These are phyloP conservation scores for Cyphomyrus plagiostoma DNA, from an alignment of 2,113 vertebrate genomes.

Conservation along the genomic window DNA sequence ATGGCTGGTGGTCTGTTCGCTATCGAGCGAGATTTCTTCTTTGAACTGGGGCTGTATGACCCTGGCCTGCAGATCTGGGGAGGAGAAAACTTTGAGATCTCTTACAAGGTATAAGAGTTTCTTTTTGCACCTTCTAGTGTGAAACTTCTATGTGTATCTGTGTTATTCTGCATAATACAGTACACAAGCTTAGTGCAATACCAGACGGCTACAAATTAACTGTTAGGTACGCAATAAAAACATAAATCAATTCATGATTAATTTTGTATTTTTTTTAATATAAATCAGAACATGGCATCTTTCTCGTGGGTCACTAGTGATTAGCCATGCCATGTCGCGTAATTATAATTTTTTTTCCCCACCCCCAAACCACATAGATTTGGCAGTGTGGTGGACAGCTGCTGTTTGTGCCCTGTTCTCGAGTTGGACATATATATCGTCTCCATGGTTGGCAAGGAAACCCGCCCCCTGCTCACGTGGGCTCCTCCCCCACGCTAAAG, in stretches of 20 bases:
- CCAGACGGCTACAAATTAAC: not conserved
- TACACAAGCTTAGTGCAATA: not conserved
- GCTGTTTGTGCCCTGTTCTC: conserved; percentile 90
- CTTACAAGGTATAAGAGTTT: conserved; percentile 81
- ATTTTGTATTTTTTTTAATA: no score
- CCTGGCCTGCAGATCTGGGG: conserved; percentile 98
- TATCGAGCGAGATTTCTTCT: conserved; percentile 95
- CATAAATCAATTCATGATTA: no score
- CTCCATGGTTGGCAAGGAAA: conserved; percentile 97
- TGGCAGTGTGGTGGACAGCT: conserved; percentile 96
- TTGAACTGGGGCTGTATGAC: conserved; percentile 94
- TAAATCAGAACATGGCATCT: not conserved
- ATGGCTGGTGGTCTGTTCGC: conserved; percentile 98
- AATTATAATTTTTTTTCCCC: not conserved
- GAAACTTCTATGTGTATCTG: not conserved
- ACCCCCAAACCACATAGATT: conserved; percentile 62
- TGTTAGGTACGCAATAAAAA: not conserved
- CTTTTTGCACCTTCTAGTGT: not conserved
- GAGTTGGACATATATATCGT: conserved; percentile 94
- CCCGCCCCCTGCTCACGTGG: conserved; percentile 86
- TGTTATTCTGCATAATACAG: not conserved
- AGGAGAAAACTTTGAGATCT: conserved; percentile 98
- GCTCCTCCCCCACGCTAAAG: conserved; percentile 95
- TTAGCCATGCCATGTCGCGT: not conserved
- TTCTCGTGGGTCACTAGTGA: not conserved